A percentile compares a stretch with the other conserved stretches of the same genome.
These are phyloP conservation scores for Spialia ferax DNA, from an alignment of 2,888 invertebrate species.

Conservation along the genomic window DNA sequence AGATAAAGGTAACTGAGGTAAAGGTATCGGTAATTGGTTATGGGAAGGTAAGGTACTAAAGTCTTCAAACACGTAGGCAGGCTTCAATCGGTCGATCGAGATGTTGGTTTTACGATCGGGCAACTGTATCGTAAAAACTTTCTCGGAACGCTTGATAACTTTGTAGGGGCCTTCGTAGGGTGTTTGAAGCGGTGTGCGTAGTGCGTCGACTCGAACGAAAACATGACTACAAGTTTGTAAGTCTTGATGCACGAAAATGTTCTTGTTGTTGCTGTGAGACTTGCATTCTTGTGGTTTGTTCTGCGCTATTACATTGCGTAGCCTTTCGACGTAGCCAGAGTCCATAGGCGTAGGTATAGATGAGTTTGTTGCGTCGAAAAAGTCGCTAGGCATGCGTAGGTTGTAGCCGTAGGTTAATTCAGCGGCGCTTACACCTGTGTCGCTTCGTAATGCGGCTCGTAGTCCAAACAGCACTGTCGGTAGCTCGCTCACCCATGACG, in stretches of 20 bases:
- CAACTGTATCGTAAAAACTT: slow-evolving; percentile 8
- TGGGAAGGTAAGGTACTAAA: neutral
- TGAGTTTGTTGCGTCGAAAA: slow-evolving; percentile 9
- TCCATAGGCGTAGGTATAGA: neutral
- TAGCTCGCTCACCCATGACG: slow-evolving; percentile 12
- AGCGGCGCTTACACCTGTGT: slow-evolving; percentile 9
- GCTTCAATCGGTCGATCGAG: slow-evolving; percentile 17
- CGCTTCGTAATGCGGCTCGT: neutral
- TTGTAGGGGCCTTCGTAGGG: slow-evolving; percentile 2
- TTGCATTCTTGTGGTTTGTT: slow-evolving; percentile 1
- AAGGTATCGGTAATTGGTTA: neutral
- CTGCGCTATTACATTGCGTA: neutral
- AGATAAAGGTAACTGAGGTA: no score
- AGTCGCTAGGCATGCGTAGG: slow-evolving; percentile 5
- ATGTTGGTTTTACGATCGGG: slow-evolving; percentile 2
- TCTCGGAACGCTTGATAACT: neutral
- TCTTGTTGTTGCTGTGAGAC: neutral
- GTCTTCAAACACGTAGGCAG: slow-evolving; percentile 14
- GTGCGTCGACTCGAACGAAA: neutral
- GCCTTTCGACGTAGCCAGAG: neutral
- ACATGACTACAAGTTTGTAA: neutral
- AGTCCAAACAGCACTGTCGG: neutral
- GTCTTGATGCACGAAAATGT: slow-evolving; percentile 5
- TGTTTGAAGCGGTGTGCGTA: slow-evolving; percentile 6
- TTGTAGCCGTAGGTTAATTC: slow-evolving; percentile 7